Conservation (phyloP, 2,797 vertebrate species). For the Pipistrellus kuhlii region DNA sequence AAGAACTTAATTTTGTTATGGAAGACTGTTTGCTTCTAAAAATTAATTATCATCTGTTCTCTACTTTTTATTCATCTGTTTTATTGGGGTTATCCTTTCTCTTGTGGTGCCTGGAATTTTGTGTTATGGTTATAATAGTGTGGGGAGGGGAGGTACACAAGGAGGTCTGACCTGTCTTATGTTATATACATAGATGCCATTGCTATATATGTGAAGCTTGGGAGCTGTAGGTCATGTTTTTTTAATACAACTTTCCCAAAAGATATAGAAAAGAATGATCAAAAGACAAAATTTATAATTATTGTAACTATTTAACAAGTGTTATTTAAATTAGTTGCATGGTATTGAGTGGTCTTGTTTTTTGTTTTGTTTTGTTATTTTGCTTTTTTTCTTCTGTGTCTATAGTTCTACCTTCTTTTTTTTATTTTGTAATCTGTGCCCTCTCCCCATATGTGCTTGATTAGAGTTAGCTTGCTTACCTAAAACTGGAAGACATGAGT, state of each 20-base stretch:
- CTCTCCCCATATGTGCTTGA: conserved; percentile 1
- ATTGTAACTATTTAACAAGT: background rate
- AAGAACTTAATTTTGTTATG: conserved; percentile 25
- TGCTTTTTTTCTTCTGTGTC: background rate
- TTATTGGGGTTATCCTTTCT: background rate
- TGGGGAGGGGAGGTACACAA: background rate
- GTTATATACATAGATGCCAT: background rate
- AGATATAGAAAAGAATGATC: background rate
- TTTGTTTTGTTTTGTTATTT: background rate
- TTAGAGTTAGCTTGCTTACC: conserved; percentile 38
- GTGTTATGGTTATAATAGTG: background rate
- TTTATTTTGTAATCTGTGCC: background rate
- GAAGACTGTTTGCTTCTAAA: conserved; percentile 9
- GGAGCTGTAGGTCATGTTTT: background rate
- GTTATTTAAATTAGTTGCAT: background rate
- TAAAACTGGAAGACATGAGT: conserved; percentile 3
- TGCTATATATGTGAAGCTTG: background rate
- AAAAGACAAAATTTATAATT: background rate
- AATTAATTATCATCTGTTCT: background rate
- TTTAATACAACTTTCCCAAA: background rate
- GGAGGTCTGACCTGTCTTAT: background rate
- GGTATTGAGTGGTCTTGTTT: background rate
- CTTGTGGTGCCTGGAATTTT: background rate
- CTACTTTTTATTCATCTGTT: background rate
- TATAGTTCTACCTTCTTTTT: background rate